Evolutionary conservation across 2,888 invertebrate species (phyloP).

Genomic region (Caenorhabditis uteleia): DNA sequence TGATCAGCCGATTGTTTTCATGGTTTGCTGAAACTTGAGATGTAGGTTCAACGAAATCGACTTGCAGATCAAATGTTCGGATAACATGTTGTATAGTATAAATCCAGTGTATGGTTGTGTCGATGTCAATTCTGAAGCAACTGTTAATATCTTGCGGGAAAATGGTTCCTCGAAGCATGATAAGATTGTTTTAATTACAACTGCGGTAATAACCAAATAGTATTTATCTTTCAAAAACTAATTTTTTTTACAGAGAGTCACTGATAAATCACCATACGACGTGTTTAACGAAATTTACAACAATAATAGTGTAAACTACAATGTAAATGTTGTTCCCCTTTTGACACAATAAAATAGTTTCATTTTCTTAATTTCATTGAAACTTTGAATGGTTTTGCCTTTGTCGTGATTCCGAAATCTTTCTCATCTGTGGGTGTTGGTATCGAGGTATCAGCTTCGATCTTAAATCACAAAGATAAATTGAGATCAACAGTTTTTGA

Average conservation of each 20-base stretch:
- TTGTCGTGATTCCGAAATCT: constrained; percentile 27
- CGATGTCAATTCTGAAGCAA: constrained; percentile 13
- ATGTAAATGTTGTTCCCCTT: constrained; percentile 23
- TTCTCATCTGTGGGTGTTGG: constrained; percentile 17
- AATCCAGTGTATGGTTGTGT: constrained; percentile 34
- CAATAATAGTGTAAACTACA: constrained; percentile 23
- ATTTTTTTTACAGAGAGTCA: neutral
- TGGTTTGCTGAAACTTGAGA: constrained; percentile 4
- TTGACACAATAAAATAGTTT: neutral
- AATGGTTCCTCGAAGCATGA: constrained; percentile 30
- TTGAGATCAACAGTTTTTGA: neutral
- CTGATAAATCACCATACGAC: constrained; percentile 5
- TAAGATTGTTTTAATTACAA: constrained; percentile 29
- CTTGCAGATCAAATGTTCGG: constrained; percentile 34
- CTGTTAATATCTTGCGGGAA: constrained; percentile 30
- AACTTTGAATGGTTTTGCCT: constrained; percentile 24
- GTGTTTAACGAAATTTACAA: constrained; percentile 15
- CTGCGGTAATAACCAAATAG: neutral
- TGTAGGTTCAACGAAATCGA: neutral
- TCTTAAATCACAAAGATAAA: constrained; percentile 1
- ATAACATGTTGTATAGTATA: constrained; percentile 35
- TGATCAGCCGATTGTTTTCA: constrained; percentile 11
- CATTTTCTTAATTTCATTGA: constrained; percentile 13
- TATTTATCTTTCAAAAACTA: neutral
- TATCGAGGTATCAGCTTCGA: constrained; percentile 13